phyloP scores from a whole-genome alignment of 2,888 invertebrate species.

The Pandemis heparana region DNA sequence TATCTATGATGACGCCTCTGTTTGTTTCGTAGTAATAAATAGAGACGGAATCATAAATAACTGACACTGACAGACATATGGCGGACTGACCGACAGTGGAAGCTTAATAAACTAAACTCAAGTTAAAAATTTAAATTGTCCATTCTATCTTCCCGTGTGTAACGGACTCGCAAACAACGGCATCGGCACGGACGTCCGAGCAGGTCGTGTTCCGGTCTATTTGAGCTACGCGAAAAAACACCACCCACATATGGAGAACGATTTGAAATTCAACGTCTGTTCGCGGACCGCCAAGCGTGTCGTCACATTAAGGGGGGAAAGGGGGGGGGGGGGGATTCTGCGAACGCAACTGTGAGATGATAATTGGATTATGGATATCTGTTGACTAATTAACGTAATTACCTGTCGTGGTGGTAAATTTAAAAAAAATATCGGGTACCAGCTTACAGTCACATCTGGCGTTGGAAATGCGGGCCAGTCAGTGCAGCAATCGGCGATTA shows the following conservation, averaged over 20 bases:
- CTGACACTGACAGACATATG: too few species aligned
- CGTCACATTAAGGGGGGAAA: constrained; percentile 56
- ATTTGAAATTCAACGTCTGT: constrained; percentile 67
- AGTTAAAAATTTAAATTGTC: background rate
- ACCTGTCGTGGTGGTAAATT: background rate
- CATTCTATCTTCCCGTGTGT: constrained; percentile 1
- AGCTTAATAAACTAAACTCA: background rate
- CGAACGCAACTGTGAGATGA: constrained; percentile 18
- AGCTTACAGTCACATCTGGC: too few species aligned
- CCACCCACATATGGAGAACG: constrained; percentile 55
- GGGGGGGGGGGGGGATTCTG: constrained; percentile 7
- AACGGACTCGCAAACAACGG: constrained; percentile 54
- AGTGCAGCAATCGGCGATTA: too few species aligned
- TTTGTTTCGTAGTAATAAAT: too few species aligned
- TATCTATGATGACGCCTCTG: too few species aligned
- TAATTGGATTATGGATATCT: constrained; percentile 36
- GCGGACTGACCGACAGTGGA: too few species aligned
- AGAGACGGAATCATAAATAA: too few species aligned
- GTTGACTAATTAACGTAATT: background rate
- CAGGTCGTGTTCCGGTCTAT: constrained; percentile 73
- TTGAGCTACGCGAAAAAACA: constrained; percentile 64
- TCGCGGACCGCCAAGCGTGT: constrained; percentile 57
- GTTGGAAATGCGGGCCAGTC: too few species aligned
- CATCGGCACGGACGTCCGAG: constrained; percentile 61
- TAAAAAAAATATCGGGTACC: background rate